Percentiles rank a stretch among this genome's conserved stretches.
Evolutionary conservation across 2,888 invertebrate genomes (phyloP).

Genomic region (Agriopis marginaria): DNA sequence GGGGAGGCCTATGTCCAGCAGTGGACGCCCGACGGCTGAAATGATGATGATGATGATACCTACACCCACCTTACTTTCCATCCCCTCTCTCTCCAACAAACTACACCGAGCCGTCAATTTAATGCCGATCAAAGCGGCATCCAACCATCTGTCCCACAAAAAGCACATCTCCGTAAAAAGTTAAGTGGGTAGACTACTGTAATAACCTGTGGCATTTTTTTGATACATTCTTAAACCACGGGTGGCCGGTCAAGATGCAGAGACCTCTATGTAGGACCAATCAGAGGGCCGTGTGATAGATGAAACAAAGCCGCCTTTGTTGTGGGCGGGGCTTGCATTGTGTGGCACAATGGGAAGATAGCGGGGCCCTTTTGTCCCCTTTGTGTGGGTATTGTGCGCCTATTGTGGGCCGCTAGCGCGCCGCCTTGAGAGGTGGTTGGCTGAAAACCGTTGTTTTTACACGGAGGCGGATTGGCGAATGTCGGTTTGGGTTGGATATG

Average conservation of each 20-base stretch:
- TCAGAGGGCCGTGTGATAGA: conserved; percentile 60
- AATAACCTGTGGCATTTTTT: conserved; percentile 37
- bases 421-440: conserved; percentile 54
- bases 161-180: conserved; percentile 37
- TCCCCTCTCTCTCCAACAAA: background rate
- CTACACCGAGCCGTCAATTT: conserved; percentile 67
- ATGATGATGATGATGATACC: no score
- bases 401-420: conserved; percentile 55
- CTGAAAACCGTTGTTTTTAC: conserved; percentile 62
- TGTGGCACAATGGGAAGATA: conserved; percentile 82
- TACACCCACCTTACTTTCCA: background rate
- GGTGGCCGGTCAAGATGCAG: conserved; percentile 61
- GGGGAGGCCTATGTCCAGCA: no score
- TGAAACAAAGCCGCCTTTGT: conserved; percentile 81
- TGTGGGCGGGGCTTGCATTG: conserved; percentile 76
- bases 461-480: conserved; percentile 52
- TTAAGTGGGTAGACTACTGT: conserved; percentile 41
- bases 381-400: conserved; percentile 65
- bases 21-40: no score
- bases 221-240: conserved; percentile 49
- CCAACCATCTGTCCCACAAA: conserved; percentile 60
- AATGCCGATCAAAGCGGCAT: conserved; percentile 65
- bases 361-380: conserved; percentile 73
- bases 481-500: conserved; percentile 32
- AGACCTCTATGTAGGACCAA: conserved; percentile 62